Percentiles rank a stretch among this genome's conserved stretches.
Evolutionary conservation across 2,888 invertebrate species (phyloP).

Genomic region (Heliconius ethilla): DNA sequence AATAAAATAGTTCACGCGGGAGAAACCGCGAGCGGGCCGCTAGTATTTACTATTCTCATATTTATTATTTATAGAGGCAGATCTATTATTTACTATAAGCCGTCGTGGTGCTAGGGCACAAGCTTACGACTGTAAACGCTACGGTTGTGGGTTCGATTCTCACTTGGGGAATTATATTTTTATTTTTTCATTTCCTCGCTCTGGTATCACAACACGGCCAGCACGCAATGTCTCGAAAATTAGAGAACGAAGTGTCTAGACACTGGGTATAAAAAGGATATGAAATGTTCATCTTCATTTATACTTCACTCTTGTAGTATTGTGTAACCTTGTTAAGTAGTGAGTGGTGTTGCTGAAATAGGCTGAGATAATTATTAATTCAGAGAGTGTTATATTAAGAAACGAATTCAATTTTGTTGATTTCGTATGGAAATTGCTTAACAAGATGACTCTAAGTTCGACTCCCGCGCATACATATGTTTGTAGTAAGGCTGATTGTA

Average conservation of each 20-base stretch:
- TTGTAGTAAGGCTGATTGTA: too few relatives aligned
- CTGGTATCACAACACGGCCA: too few relatives aligned
- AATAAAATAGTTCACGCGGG: too few relatives aligned
- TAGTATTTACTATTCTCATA: too few relatives aligned
- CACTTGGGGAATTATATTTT: not conserved
- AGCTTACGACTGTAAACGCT: too few relatives aligned
- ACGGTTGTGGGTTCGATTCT: not conserved
- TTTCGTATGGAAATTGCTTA: not conserved
- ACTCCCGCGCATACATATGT: too few relatives aligned
- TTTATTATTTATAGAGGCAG: too few relatives aligned
- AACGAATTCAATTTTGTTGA: not conserved
- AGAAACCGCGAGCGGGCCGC: too few relatives aligned
- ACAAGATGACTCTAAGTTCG: not conserved
- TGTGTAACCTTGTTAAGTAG: not conserved
- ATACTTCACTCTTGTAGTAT: not conserved
- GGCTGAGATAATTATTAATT: not conserved
- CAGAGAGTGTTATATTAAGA: not conserved
- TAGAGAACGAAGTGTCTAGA: not conserved
- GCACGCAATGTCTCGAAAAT: not conserved
- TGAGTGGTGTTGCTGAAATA: conserved; percentile 5
- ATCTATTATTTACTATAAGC: not conserved
- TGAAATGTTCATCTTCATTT: not conserved
- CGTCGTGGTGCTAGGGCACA: not conserved
- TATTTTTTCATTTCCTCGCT: not conserved
- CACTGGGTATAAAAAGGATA: not conserved